phyloP scores from a whole-genome alignment of 2,888 invertebrate species.

The Mesorhabditis belari region DNA sequence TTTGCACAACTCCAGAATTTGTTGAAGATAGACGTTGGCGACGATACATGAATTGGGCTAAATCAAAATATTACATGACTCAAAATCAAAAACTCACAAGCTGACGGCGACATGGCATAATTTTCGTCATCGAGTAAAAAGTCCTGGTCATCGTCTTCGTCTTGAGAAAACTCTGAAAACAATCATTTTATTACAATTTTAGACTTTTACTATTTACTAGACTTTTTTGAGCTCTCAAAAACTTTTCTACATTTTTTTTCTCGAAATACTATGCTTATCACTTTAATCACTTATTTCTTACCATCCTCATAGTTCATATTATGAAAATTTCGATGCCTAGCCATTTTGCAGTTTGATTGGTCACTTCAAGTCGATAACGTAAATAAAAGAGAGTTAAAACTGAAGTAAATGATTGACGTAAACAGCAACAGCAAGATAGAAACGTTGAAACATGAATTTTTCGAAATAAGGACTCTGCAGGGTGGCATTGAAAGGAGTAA shows the following conservation, averaged over 20 bases:
- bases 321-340: constrained; percentile 37
- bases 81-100: background rate
- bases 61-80: constrained; percentile 4
- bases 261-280: background rate
- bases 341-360: constrained; percentile 20
- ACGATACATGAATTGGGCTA: constrained; percentile 35
- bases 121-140: background rate
- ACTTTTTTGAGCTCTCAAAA: constrained; percentile 7
- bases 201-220: constrained; percentile 20
- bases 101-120: background rate
- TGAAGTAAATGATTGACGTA: too few relatives aligned
- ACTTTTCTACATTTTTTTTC: background rate
- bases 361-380: background rate
- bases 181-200: background rate
- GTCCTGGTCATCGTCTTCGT: background rate
- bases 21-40: constrained; percentile 22
- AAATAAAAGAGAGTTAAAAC: too few relatives aligned
- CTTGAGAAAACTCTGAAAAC: background rate
- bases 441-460: too few relatives aligned
- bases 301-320: constrained; percentile 44
- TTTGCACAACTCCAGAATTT: constrained; percentile 13
- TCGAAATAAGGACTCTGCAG: too few relatives aligned
- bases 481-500: too few relatives aligned
- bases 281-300: constrained; percentile 6
- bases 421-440: too few relatives aligned